Evolutionary conservation across 1,140 invertebrate species (phyloP), one percentile per base, ranked within the genome.

Genomic region (Drosophila sucinea): DNA sequence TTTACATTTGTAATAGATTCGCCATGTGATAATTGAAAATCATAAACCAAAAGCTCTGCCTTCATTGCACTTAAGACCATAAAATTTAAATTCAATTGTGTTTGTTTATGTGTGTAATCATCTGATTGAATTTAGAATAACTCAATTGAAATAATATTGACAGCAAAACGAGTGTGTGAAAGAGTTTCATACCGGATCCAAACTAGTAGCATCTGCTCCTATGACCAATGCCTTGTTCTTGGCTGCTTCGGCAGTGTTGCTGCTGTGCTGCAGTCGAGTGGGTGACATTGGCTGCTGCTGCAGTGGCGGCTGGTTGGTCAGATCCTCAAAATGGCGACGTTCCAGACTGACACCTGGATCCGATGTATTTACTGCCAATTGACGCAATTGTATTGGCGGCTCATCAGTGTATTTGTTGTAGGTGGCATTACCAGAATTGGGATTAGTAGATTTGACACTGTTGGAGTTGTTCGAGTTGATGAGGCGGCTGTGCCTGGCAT

Each of bases 181-280:
- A 6, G 1, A 60, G 7, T 7, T 33, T 93, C 93, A 94, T 93
- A 96, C 95, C 35, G 95, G 95, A 94, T 96, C 95, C 35, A 94
- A 93, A 92, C 95, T 95, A 27, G 93, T 89, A 29, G 95, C 86
- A 79, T 96, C 95, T 66, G 93, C 94, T 67, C 95, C 95, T 75
- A 96, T 95, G 25, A 96, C 93, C 77, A 96, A 94, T 61, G 95
- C 95, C 76, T 93, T 90, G 78, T 92, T 91, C 68, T 93, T 91
- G 75, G 92, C 91, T 66, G 91, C 91, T 68, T 94, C 92, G 7
- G 86, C 82, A 23, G 40, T 79, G 29, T 67, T 81, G 23, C 51
- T 73, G 60, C 41, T 75, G 5, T 90, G 82, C 33, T 86, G 63
- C 0, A 80, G 67, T 27, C 91, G 93, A 79, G 76, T 87, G 6